Conservation (phyloP, 2,888 invertebrate species). For the Archaeoteleia sp. region DNA sequence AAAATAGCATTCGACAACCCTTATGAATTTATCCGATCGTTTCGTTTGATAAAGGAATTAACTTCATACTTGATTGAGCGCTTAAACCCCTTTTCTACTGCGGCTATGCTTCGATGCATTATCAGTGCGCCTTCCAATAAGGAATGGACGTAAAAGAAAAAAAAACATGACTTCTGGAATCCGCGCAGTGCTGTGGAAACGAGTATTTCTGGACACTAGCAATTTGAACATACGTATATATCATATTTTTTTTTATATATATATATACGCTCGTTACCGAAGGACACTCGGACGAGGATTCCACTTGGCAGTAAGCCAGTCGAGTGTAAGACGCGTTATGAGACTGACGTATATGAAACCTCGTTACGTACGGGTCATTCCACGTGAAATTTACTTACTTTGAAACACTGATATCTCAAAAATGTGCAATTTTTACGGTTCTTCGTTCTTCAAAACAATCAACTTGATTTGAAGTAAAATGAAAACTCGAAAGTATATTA, state of each 20-base stretch:
- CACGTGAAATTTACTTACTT: constrained; percentile 39
- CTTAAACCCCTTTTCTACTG: constrained; percentile 37
- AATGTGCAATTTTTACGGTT: constrained; percentile 28
- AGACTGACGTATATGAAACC: constrained; percentile 32
- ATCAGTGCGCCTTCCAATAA: constrained; percentile 21
- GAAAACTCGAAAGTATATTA: too few relatives aligned
- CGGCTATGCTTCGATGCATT: constrained; percentile 23
- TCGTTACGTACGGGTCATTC: constrained; percentile 36
- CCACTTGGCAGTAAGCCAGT: constrained; percentile 29
- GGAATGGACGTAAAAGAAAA: constrained; percentile 15
- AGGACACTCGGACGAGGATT: constrained; percentile 24
- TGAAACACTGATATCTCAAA: constrained; percentile 29
- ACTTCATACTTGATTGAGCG: constrained; percentile 42
- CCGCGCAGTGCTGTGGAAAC: too few relatives aligned
- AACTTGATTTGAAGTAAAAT: constrained; percentile 6
- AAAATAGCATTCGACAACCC: constrained; percentile 29
- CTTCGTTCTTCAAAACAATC: constrained; percentile 11
- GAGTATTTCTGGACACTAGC: too few relatives aligned
- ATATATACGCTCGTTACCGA: constrained; percentile 21
- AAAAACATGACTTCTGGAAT: constrained; percentile 6
- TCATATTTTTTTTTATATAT: constrained; percentile 1
- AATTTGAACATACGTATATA: not conserved
- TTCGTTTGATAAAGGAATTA: constrained; percentile 43
- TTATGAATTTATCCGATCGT: constrained; percentile 36
- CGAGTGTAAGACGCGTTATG: constrained; percentile 37